Base-by-base conservation (phyloP, 2,797 vertebrate genomes). In the Threskiornis aethiopicus region DNA sequence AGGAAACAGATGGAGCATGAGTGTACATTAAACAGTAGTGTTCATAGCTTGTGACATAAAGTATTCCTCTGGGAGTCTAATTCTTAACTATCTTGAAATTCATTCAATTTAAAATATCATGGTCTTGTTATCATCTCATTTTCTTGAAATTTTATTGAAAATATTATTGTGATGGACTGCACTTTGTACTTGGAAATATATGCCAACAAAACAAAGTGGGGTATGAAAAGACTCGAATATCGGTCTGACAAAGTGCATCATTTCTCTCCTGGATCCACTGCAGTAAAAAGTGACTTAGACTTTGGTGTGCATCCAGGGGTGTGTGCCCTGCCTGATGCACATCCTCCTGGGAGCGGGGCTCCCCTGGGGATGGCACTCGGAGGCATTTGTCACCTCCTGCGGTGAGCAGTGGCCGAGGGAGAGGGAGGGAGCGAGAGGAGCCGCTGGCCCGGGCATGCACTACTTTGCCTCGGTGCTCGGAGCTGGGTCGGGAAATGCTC, bases 21-120 rank as follows among this genome's bases (percentile, higher is more conserved):
- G 99, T 99, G 98, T 99, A 99, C 99, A 99, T 99, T 99, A 99
- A 99, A 99, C 99, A 99, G 99, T 98, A 97, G 98, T 98, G 99
- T 98, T 98, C 98, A 98, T 99, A 98, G 98, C 99, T 98, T 98
- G 98, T 97, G 98, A 99, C 98, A 98, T 98, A 98, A 98, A 99
- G 98, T 97, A 98, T 98, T 99, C 99, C 98, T 98, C 98, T 98
- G 99, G 99, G 99, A 99, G 98, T 98, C 98, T 99, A 99, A 99
- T 99, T 99, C 99, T 99, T 99, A 99, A 99, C 99, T 99, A 99
- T 99, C 98, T 99, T 99, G 98, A 98, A 98, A 98, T 99, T 98
- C 99, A 99, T 99, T 99, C 98, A 98, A 98, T 99, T 99, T 99
- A 98, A 98, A 98, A 98, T 98, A 98, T 97, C 98, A 98, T 98